Conservation (phyloP, 2,797 vertebrate species). For the Microchirus variegatus region DNA sequence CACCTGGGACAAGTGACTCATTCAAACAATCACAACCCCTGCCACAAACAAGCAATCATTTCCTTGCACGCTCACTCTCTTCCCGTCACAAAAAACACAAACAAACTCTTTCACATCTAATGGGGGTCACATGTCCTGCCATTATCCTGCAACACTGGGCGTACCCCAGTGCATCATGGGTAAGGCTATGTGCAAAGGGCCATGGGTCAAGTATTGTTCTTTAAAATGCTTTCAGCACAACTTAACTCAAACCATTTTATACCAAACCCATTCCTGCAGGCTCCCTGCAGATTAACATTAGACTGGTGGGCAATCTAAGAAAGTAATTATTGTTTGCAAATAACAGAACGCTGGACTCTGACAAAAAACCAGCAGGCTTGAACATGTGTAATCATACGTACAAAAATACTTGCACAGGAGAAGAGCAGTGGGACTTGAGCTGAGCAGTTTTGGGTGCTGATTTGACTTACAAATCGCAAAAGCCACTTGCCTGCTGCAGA, state of each 20-base stretch:
- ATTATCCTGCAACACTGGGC: conserved; percentile 19
- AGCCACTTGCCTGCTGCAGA: conserved; percentile 9
- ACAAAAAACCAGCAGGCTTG: conserved; percentile 2
- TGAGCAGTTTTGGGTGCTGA: conserved; percentile 10
- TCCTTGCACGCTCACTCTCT: not conserved
- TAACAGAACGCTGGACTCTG: conserved; percentile 2
- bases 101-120: conserved; percentile 28
- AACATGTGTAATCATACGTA: conserved; percentile 5
- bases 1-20: conserved; percentile 13
- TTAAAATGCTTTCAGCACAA: conserved; percentile 44
- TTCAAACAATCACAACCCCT: conserved; percentile 5
- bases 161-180: conserved; percentile 13
- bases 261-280: too few species aligned
- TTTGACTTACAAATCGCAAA: conserved; percentile 31
- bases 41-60: not conserved
- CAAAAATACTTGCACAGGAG: not conserved
- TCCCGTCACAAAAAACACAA: not conserved
- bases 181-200: conserved; percentile 10
- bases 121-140: conserved; percentile 19
- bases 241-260: too few species aligned
- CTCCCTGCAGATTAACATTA: conserved; percentile 13
- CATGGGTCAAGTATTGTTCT: conserved; percentile 41
- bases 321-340: conserved; percentile 1
- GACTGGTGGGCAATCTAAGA: not conserved
- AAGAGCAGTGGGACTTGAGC: conserved; percentile 1